Evolutionary conservation across 1,140 invertebrate species (phyloP), one percentile per base, ranked within the genome.

Genomic region (Eriocheir sinensis): DNA sequence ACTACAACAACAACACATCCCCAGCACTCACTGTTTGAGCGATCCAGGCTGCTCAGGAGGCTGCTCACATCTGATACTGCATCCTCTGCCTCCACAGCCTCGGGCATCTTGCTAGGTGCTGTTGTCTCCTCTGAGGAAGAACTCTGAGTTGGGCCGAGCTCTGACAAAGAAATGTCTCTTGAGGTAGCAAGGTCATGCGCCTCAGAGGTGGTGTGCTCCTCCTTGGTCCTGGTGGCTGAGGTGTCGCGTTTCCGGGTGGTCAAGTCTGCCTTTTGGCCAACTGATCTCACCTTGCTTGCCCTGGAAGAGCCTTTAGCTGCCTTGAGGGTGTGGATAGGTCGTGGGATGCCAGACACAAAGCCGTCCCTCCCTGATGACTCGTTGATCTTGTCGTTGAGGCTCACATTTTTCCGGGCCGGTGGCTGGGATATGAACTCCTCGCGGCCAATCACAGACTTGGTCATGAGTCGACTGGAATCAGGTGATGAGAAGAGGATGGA

Each of bases 1-100:
- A n/a, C 30, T 12, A 36, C 30, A 12, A 88, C 30, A 34, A 21
- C 83, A 36, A 38, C n/a, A n/a, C n/a, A n/a, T n/a, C 0, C 40
- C 34, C 3, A 79, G 4, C 72, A 93, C 91, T 88, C 41, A 95
- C 86, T 94, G 96, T 94, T 95, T 32, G 97, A 97, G 91, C 97
- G 96, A 12, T 97, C 97, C 96, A 97, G 97, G 81, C 97, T 97
- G 88, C 97, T 97, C 86, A 97, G 97, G 96, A 97, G 97, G 93
- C 97, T 97, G 93, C 97, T 97, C 0, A 97, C 92, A 96, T 97
- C 97, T 4, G 97, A 97, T 89, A 97, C 97, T n/a, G 60, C 60
- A n/a, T 72, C 60, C 0, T 96, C 96, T 40, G 95, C 96, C 86
- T 81, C 86, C 27, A 95, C 95, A 89, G 41, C 85, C 53, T 95